A percentile compares a stretch with the other conserved stretches of the same genome.
These are phyloP conservation scores for Drosophila lowei DNA, from an alignment of 1,140 invertebrate species.

Conservation along the genomic window DNA sequence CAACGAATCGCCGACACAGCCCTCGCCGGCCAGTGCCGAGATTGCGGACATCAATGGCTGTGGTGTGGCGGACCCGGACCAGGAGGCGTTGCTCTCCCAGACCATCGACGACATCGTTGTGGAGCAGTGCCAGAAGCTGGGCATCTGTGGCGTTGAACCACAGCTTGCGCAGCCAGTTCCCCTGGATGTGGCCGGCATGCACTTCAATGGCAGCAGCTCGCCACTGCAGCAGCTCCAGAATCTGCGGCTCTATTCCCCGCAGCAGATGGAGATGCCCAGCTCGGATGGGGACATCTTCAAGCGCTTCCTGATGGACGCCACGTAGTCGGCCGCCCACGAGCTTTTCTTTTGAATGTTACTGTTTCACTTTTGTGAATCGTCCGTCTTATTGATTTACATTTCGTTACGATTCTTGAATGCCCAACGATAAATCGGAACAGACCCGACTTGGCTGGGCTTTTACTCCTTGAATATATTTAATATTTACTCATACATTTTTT, in stretches of 20 bases:
- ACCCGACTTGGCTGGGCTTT: constrained; percentile 3
- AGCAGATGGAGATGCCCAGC: constrained; percentile 44
- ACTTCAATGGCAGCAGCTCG: constrained; percentile 57
- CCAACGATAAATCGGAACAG: neutral
- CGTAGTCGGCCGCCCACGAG: constrained; percentile 22
- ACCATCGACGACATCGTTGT: constrained; percentile 82
- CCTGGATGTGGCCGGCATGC: constrained; percentile 36
- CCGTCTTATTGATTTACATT: neutral
- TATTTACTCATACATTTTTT: constrained; percentile 24
- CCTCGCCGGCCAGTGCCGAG: constrained; percentile 47
- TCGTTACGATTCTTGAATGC: neutral
- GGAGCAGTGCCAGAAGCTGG: constrained; percentile 82
- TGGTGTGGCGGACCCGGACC: constrained; percentile 36
- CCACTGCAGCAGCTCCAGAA: constrained; percentile 68
- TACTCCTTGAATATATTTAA: constrained; percentile 4
- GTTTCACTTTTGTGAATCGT: neutral
- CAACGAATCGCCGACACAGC: constrained; percentile 30
- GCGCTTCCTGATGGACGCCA: constrained; percentile 67
- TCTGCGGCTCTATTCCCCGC: constrained; percentile 58
- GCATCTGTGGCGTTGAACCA: constrained; percentile 60
- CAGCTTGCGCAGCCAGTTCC: constrained; percentile 34
- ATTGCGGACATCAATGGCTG: constrained; percentile 48
- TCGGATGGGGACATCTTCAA: constrained; percentile 66
- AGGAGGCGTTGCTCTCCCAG: constrained; percentile 71
- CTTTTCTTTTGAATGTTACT: neutral